These are phyloP conservation scores for Urosaurus nigricauda DNA, from an alignment of 2,797 vertebrate species.

Conservation along the genomic window DNA sequence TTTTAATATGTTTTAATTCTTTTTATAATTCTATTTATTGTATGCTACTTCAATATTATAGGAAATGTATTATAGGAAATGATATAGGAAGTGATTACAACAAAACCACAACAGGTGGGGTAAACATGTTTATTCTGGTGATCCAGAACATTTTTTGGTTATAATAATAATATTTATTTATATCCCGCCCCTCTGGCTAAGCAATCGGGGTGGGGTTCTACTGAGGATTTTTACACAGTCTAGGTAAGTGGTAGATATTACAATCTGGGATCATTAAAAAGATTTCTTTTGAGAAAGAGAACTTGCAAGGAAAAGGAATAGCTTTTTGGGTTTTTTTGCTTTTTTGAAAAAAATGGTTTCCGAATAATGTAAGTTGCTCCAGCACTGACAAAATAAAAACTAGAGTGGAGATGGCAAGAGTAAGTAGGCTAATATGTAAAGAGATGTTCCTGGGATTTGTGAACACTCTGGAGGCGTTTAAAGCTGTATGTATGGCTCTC, in stretches of 20 bases:
- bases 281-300: slow-evolving; percentile 22
- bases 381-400: neutral
- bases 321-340: neutral
- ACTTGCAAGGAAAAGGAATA: neutral
- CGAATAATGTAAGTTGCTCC: neutral
- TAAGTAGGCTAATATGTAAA: neutral
- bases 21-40: too few relatives aligned
- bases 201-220: too few relatives aligned
- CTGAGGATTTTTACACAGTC: neutral
- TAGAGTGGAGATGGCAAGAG: neutral
- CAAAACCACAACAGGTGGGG: neutral
- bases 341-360: neutral
- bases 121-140: neutral
- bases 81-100: too few relatives aligned
- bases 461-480: neutral
- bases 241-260: neutral
- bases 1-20: neutral
- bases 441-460: slow-evolving; percentile 11
- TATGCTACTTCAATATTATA: too few relatives aligned
- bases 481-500: slow-evolving; percentile 8
- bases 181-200: too few relatives aligned
- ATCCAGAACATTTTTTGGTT: neutral
- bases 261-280: neutral
- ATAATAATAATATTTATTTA: too few relatives aligned
- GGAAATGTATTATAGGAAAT: too few relatives aligned